Evolutionary conservation across 2,797 vertebrate genomes (phyloP), one percentile per base, ranked within the genome.

Genomic region (Falco biarmicus): DNA sequence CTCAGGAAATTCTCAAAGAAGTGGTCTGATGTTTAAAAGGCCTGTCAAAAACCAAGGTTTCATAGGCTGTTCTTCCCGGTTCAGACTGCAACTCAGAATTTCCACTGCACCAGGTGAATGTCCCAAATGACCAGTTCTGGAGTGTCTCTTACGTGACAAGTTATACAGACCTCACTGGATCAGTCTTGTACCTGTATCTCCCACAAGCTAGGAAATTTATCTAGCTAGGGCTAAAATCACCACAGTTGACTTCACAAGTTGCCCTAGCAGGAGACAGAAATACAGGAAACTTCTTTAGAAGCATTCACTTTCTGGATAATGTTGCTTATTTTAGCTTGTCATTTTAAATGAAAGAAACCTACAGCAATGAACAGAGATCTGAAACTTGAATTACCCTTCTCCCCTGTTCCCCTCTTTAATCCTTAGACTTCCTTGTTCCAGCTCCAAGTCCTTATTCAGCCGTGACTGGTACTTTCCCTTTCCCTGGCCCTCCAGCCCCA

Each of bases 341-440:
- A 84, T 96, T 94, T 85, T 65, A 94, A 92, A 87, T 31, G 32
- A 87, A 90, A 93, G 60, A 94, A 92, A 93, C 28, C 6, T 45
- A 71, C 91, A 96, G 59, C 41, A 57, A 88, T 32, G 7, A 75
- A 78, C 2, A 73, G 50, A 92, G 76, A 94, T 63, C 29, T 74
- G 74, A 94, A 93, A 84, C 51, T n/a, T 65, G 48, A 76, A 94
- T 76, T 88, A 39, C 69, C 54, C 37, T 43, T 78, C 51, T 92
- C 59, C 25, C 11, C 32, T 37, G 3, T 69, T 91, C 48, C 34
- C 39, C n/a, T 90, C n/a, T 90, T 94, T 82, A 89, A 65, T 82
- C 39, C 28, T 87, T 70, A 70, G 39, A 60, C 63, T 54, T 94
- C 74, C 77, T 90, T 47, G 50, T 88, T 94, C 45, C 17, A 5